These are phyloP conservation scores for Gallirallus australis DNA, from an alignment of 2,797 vertebrate genomes.

Conservation along the genomic window DNA sequence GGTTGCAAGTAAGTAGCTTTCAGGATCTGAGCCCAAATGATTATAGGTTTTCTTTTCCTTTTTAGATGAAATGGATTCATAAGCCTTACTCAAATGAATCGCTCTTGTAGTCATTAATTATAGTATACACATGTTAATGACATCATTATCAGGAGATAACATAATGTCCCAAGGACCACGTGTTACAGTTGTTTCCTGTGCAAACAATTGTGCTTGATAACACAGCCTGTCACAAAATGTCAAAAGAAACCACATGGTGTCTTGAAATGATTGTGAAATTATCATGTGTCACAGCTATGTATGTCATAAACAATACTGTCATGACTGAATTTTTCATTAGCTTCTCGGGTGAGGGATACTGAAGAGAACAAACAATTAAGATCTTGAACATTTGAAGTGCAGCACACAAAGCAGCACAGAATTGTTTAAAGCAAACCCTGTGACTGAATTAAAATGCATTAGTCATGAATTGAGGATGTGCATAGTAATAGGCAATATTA, in stretches of 20 bases:
- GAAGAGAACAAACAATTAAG: constrained; percentile 38
- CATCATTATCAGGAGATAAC: constrained; percentile 70
- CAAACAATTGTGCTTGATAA: constrained; percentile 72
- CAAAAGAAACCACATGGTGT: constrained; percentile 66
- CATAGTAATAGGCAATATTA: neutral
- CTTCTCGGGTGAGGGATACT: neutral
- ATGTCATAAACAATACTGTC: constrained; percentile 61
- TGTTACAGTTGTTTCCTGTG: constrained; percentile 65
- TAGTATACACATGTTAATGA: constrained; percentile 72
- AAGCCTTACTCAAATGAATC: constrained; percentile 59
- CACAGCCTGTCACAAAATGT: constrained; percentile 60
- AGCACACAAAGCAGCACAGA: neutral
- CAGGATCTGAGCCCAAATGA: constrained; percentile 61
- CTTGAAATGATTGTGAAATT: constrained; percentile 67
- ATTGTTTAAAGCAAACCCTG: constrained; percentile 9
- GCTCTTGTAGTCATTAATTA: constrained; percentile 70
- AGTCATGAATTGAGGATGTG: neutral
- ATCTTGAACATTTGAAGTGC: constrained; percentile 24
- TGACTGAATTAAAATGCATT: constrained; percentile 23
- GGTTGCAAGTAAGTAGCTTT: constrained; percentile 59
- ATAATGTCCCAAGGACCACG: constrained; percentile 59
- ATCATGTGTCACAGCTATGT: constrained; percentile 50
- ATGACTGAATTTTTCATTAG: constrained; percentile 51
- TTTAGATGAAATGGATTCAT: constrained; percentile 68
- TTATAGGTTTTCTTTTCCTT: constrained; percentile 69